A percentile compares a stretch with the other conserved stretches of the same genome.
Evolutionary conservation across 2,113 vertebrate genomes (phyloP).

Genomic region (Misgurnus mizolepis): DNA sequence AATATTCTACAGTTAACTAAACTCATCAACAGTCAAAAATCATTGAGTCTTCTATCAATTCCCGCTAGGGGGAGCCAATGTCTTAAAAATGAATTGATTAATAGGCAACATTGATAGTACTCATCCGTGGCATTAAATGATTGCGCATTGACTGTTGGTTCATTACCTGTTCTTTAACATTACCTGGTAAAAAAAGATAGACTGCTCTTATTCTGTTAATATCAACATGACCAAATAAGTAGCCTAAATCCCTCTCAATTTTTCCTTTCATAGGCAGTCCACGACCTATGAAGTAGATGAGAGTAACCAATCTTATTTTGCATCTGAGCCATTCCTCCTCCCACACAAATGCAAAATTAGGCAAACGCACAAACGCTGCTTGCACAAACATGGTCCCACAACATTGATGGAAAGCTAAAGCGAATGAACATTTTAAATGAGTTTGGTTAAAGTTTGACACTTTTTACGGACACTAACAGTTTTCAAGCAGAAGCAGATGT

Average conservation of each 20-base stretch:
- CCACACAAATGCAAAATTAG: conserved; percentile 54
- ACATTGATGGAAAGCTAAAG: not conserved
- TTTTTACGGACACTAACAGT: not conserved
- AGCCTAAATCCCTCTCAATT: not conserved
- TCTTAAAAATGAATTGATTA: not conserved
- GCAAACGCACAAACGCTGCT: conserved; percentile 30
- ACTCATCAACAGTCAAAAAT: not conserved
- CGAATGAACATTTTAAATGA: not conserved
- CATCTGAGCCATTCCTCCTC: conserved; percentile 41
- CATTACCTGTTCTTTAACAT: not conserved
- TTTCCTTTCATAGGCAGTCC: not conserved
- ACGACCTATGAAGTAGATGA: not conserved
- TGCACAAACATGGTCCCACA: conserved; percentile 14
- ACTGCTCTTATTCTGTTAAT: not conserved
- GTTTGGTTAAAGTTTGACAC: not conserved
- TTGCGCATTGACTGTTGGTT: not conserved
- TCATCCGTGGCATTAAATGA: not conserved
- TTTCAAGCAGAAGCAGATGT: too few relatives aligned
- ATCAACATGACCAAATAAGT: not conserved
- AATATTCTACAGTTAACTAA: not conserved
- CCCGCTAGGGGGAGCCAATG: not conserved
- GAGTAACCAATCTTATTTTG: conserved; percentile 33
- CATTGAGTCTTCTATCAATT: not conserved
- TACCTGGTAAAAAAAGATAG: not conserved
- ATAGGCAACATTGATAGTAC: not conserved